Conservation (phyloP, 2,888 invertebrate genomes). For the Endotricha flammealis region DNA sequence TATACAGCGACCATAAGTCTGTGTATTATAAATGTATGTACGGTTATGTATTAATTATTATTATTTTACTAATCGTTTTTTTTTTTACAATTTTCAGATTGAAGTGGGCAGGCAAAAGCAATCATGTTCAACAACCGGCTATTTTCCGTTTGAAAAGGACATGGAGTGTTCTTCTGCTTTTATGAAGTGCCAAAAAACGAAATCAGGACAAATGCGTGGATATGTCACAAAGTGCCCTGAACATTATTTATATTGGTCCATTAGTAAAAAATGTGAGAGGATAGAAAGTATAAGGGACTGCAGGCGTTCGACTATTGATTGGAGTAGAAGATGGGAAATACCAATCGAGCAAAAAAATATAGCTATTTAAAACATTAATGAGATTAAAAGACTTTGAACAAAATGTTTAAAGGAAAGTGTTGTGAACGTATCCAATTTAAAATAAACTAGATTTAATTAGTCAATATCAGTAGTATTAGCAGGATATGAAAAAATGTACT, state of each 20-base stretch:
- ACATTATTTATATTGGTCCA: slow-evolving; percentile 86
- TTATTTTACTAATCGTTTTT: slow-evolving; percentile 7
- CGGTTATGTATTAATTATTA: slow-evolving; percentile 1
- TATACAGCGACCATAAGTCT: no score
- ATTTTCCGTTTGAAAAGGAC: slow-evolving; percentile 81
- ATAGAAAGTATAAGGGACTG: slow-evolving; percentile 80
- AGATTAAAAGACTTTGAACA: not conserved
- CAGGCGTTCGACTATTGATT: slow-evolving; percentile 51
- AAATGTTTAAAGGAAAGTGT: not conserved
- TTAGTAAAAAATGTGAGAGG: slow-evolving; percentile 87
- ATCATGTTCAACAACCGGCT: slow-evolving; percentile 83
- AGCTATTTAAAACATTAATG: slow-evolving; percentile 29
- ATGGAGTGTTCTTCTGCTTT: slow-evolving; percentile 84
- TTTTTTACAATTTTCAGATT: slow-evolving; percentile 75
- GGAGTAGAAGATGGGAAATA: slow-evolving; percentile 74
- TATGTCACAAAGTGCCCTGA: slow-evolving; percentile 87
- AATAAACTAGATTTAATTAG: slow-evolving; percentile 2
- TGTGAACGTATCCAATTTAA: no score
- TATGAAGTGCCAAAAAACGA: slow-evolving; percentile 81
- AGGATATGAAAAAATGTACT: no score
- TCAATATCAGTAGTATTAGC: no score
- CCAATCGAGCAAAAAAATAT: slow-evolving; percentile 76
- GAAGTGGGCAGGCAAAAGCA: slow-evolving; percentile 71
- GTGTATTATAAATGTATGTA: no score
- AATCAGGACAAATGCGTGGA: slow-evolving; percentile 78